phyloP scores from a whole-genome alignment of 2,888 invertebrate species.

The Aspidiotus destructor region DNA sequence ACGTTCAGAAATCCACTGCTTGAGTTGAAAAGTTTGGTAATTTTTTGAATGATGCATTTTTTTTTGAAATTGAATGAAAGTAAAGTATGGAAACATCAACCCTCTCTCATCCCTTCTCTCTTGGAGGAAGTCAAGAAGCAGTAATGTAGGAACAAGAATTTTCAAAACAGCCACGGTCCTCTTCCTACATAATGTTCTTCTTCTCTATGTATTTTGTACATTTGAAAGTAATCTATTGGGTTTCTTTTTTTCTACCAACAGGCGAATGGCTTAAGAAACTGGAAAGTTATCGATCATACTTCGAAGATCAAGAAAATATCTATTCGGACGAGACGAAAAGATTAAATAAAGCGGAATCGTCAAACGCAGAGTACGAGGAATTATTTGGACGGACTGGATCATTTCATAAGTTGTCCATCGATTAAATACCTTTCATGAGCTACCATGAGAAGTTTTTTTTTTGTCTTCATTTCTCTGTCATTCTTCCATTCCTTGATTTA shows the following conservation, averaged over 20 bases:
- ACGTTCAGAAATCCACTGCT: too few relatives aligned
- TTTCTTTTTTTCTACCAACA: constrained; percentile 32
- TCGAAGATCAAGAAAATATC: constrained; percentile 38
- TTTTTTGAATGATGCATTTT: too few relatives aligned
- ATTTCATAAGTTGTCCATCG: constrained; percentile 54
- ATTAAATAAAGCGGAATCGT: constrained; percentile 10
- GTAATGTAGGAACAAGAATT: too few relatives aligned
- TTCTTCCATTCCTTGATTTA: too few relatives aligned
- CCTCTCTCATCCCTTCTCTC: too few relatives aligned
- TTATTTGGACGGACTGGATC: constrained; percentile 48
- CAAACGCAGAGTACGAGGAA: constrained; percentile 37
- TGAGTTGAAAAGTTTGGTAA: too few relatives aligned
- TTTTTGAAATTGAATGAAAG: too few relatives aligned
- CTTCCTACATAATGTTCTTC: neutral
- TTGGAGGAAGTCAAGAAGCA: too few relatives aligned
- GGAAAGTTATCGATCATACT: constrained; percentile 39
- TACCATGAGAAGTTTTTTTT: neutral
- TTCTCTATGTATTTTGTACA: neutral
- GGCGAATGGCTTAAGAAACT: constrained; percentile 39
- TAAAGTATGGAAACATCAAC: too few relatives aligned
- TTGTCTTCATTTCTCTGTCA: too few relatives aligned
- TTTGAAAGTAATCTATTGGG: neutral
- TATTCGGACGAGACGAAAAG: constrained; percentile 36
- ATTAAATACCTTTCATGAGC: constrained; percentile 38
- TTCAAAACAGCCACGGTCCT: too few relatives aligned